Evolutionary conservation across 2,113 vertebrate species (phyloP), one percentile per base, ranked within the genome.

Genomic region (Callipepla squamata): DNA sequence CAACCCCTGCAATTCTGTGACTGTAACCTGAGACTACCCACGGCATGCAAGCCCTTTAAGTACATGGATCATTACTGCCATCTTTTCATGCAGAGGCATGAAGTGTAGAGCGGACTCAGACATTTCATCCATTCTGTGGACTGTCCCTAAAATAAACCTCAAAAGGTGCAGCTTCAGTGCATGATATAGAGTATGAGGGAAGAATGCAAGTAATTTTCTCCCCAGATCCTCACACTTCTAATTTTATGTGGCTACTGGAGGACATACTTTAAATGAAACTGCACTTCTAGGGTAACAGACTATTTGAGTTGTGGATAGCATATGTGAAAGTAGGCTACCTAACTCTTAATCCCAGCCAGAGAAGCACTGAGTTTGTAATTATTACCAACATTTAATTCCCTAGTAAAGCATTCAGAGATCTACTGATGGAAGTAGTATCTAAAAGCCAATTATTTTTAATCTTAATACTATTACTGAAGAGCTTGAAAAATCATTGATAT

Each of bases 261-360:
- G 95, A 95, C 51, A 83, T 8, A 18, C 82, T 93, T 93, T 90
- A 96, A 96, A 95, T 88, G 76, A 85, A 91, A 95, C 45, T 63
- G 76, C 88, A 91, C 72, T 95, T 94, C 38, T 83, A 88, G 80
- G 79, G 85, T 66, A 91, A 48, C 47, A 51, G n/a, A 36, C 50
- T 89, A 32, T 95, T 87, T 94, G 79, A 80, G 65, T 85, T 95
- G 92, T 59, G 61, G 90, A 82, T 92, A 90, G 90, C 40, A 45
- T 47, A 85, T 58, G 21, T 94, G 63, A 91, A 95, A 94, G 76
- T 67, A 93, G 85, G 80, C 65, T 93, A 90, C 90, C 68, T 25
- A 4, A 88, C 85, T 92, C 18, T 80, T 87, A 80, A 85, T 83
- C 28, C 30, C 79, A 93, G 40, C 17, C 70, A 91, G 82, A 91